Evolutionary conservation across 2,888 invertebrate genomes (phyloP), one percentile per base, ranked within the genome.

Genomic region (Melieria picta): DNA sequence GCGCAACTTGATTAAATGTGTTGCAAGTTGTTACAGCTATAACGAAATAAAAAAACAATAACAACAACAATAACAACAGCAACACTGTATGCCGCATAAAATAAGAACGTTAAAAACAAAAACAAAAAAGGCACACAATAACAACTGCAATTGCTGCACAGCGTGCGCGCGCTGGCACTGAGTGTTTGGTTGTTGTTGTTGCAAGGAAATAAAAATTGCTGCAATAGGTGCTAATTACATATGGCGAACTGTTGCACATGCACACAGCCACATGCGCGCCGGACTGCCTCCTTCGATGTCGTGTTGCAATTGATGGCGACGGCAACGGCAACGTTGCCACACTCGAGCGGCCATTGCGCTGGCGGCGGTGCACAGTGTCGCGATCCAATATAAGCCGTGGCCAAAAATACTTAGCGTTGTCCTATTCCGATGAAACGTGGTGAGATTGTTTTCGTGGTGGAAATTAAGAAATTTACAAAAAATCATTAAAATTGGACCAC

Each of bases 201-300:
- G 47, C 62, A 69, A 46, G 63, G 47, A 63, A 69, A 56, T 55
- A 69, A 69, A 69, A 69, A 69, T 63, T 69, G 56, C 69, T 74
- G 75, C 77, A 77, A 76, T 72, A 77, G 77, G 76, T 77, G 77
- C 76, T 77, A 77, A 77, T 77, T 77, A 77, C 77, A 75, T 74
- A 73, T 75, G 77, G 77, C 63, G 69, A 56, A 69, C 69, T 46
- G n/a, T 66, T 43, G 58, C 58, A 16, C 60, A 60, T 16, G n/a
- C 30, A 7, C n/a, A 30, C 30, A 66, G 48, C 16, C 58, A 45
- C 52, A 56, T 58, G n/a, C 10, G 7, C 48, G 9, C 42, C 3
- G 42, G 56, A 45, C 42, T 42, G 13, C 16, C 13, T 42, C 64
- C 6, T 30, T 30, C 30, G 30, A 30, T 30, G 30, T 30, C 30